Base-by-base conservation (phyloP, 2,113 vertebrate species). In the Calypte anna region DNA sequence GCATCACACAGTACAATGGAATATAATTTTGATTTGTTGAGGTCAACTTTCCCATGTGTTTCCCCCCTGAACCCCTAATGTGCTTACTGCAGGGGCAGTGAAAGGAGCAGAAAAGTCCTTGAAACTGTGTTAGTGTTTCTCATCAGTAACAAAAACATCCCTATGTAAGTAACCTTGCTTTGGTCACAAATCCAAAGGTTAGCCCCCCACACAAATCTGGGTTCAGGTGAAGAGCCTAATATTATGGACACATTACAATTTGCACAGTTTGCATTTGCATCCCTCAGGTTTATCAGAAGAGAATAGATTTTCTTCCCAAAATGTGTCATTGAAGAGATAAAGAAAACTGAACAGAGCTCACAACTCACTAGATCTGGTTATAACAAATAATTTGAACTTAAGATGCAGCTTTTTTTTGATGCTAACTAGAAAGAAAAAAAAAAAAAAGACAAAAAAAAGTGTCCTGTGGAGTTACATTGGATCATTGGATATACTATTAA, bases 71-170 rank as follows among this genome's bases (percentile, higher is more conserved):
- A 2, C 4, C 2, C 16, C 19, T 7, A 33, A 55, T 8, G 11
- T 30, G 12, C 11, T 62, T 0, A 0, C 16, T 50, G 9, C 11
- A 55, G 21, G 55, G 11, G 2, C 2, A 5, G 6, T 3, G 40
- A 43, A 25, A 59, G 36, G 11, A 58, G 21, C 43, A 51, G 30
- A 44, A 64, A 67, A n/a, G 12, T 3, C 6, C n/a, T n/a, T 72
- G 50, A 11, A 1, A 1, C 14, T 48, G 14, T 46, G 21, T 46
- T 33, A 70, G 8, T 6, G 4, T 5, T 43, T 30, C 11, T 31
- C 24, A 69, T 19, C 28, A 50, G 43, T 3, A 54, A 3, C 7
- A 16, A 40, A 62, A 50, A 25, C 18, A 12, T 22, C 14, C 14
- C 6, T 66, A 6, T 31, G 10, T 68, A 75, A 54, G 38, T 25